phyloP scores from a whole-genome alignment of 2,113 vertebrate species.

The Hassar affinis region DNA sequence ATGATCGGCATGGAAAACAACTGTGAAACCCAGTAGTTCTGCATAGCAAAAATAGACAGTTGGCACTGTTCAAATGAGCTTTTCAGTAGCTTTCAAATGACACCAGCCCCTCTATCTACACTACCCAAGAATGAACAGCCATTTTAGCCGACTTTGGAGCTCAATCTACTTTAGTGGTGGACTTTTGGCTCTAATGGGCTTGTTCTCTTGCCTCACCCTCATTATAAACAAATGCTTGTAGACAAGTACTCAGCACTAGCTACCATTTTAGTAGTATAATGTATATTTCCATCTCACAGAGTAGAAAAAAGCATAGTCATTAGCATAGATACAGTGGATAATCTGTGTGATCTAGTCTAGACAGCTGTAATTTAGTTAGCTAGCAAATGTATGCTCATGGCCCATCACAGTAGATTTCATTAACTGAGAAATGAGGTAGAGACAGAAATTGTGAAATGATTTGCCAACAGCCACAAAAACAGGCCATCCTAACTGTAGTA shows the following conservation, averaged over 20 bases:
- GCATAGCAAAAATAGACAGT: neutral
- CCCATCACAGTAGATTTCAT: neutral
- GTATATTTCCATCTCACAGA: neutral
- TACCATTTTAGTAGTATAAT: neutral
- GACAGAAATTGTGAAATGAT: neutral
- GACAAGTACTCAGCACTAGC: neutral
- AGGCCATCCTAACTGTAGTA: neutral
- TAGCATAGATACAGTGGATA: neutral
- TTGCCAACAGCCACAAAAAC: neutral
- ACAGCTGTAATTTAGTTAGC: too few species aligned
- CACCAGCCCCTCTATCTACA: neutral
- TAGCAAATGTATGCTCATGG: neutral
- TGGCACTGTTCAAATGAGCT: neutral
- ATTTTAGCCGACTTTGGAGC: neutral
- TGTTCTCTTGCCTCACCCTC: neutral
- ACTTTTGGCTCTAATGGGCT: neutral
- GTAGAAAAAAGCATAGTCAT: neutral
- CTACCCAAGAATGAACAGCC: neutral
- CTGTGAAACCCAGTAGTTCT: neutral
- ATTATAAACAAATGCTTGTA: neutral
- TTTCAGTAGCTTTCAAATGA: neutral
- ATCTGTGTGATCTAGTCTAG: neutral
- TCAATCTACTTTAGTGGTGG: neutral
- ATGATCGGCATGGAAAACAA: neutral
- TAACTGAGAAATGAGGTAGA: neutral